Conservation (phyloP, 92 coral and sea anemone genomes). For the Scolanthus callimorphus region DNA sequence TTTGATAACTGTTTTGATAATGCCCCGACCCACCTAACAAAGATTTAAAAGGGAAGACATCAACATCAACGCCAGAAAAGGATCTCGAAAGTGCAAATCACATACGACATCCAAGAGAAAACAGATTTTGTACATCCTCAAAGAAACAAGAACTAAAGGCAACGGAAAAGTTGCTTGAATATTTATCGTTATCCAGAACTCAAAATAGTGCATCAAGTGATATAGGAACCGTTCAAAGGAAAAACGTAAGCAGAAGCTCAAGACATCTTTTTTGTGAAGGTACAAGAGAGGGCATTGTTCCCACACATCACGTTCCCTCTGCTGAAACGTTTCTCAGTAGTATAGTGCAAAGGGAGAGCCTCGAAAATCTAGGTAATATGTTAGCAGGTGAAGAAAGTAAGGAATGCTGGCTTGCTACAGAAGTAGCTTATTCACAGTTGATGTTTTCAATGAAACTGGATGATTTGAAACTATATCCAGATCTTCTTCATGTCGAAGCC, state of each 20-base stretch:
- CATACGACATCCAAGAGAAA: not conserved
- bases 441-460: conserved; percentile 10
- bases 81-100: not conserved
- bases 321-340: not conserved
- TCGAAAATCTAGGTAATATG: conserved; percentile 45
- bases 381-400: conserved; percentile 71
- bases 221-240: too few species aligned
- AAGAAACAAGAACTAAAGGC: not conserved
- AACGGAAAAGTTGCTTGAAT: conserved; percentile 19
- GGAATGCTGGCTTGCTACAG: conserved; percentile 75
- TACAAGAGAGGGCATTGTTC: too few species aligned
- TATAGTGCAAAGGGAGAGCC: conserved; percentile 5
- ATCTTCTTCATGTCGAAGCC: conserved; percentile 59
- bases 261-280: too few species aligned
- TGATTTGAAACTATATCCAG: conserved; percentile 40
- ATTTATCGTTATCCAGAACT: conserved; percentile 6
- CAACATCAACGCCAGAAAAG: not conserved
- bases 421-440: conserved; percentile 49
- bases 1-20: too few species aligned
- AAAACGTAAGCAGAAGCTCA: too few species aligned
- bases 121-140: not conserved
- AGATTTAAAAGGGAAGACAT: too few species aligned
- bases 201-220: not conserved
- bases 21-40: too few species aligned
- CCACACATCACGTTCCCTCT: too few species aligned